Conservation (phyloP, 2,797 vertebrate genomes). For the Poeciliopsis presidionis region DNA sequence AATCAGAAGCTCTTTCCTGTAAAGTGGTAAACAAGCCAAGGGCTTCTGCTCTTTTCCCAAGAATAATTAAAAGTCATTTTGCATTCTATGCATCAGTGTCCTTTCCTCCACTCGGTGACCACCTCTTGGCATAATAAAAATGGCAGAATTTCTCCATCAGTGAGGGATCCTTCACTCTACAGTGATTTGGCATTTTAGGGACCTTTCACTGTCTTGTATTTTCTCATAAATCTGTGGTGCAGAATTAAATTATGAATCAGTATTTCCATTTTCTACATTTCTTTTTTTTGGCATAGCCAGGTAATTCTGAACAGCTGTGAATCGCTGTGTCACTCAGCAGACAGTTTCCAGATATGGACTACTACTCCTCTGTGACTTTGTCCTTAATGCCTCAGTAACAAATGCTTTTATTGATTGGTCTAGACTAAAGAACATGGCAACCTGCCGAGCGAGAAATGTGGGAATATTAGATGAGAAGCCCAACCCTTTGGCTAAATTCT, state of each 20-base stretch:
- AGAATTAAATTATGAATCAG: constrained; percentile 20
- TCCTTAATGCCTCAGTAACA: constrained; percentile 45
- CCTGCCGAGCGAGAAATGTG: constrained; percentile 30
- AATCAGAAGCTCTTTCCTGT: constrained; percentile 77
- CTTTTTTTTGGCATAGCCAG: constrained; percentile 1
- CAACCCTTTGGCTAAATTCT: constrained; percentile 35
- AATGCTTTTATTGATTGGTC: constrained; percentile 56
- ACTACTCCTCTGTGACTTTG: constrained; percentile 28
- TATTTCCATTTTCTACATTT: constrained; percentile 4
- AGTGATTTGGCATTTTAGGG: constrained; percentile 38
- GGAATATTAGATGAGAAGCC: constrained; percentile 41
- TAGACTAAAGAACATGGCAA: constrained; percentile 38
- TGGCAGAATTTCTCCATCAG: constrained; percentile 29
- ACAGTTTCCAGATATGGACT: constrained; percentile 43
- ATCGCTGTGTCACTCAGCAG: constrained; percentile 44
- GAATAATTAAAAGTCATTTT: constrained; percentile 78
- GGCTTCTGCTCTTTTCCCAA: constrained; percentile 70
- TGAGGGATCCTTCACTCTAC: constrained; percentile 40
- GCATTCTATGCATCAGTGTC: constrained; percentile 71
- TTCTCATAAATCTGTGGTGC: constrained; percentile 24
- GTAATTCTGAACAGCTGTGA: constrained; percentile 35
- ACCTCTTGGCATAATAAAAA: constrained; percentile 62
- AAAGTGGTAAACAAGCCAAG: constrained; percentile 79
- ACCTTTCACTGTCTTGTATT: constrained; percentile 23
- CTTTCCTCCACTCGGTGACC: constrained; percentile 59